Evolutionary conservation across 1,140 invertebrate species (phyloP).

Genomic region (Potamilus streckersoni): DNA sequence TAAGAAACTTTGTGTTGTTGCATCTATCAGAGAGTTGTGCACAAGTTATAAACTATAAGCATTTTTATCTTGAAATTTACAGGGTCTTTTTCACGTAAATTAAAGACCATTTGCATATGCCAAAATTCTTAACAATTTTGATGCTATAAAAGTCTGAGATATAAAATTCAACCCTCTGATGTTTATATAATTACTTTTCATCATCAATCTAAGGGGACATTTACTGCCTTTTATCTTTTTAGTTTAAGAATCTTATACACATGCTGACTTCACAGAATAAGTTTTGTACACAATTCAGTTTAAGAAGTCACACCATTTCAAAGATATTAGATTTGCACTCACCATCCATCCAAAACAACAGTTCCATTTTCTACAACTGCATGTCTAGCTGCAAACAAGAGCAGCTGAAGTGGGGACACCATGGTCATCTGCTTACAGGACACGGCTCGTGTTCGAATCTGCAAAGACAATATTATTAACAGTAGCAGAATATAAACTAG

Average conservation of each 20-base stretch:
- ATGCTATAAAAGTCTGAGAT: no score
- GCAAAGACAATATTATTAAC: constrained; percentile 20
- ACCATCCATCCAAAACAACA: constrained; percentile 63
- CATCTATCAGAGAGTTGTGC: no score
- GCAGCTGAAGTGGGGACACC: constrained; percentile 92
- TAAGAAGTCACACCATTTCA: not conserved
- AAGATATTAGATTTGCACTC: constrained; percentile 10
- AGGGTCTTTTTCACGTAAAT: no score
- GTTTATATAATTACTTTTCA: not conserved
- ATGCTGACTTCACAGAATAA: not conserved
- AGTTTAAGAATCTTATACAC: not conserved
- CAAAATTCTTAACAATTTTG: no score
- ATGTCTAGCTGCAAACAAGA: constrained; percentile 82
- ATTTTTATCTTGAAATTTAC: no score
- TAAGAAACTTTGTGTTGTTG: no score
- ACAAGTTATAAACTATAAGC: no score
- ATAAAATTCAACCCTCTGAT: not conserved
- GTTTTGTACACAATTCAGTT: not conserved
- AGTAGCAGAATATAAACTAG: no score
- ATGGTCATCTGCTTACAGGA: constrained; percentile 98
- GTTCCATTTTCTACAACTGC: constrained; percentile 36
- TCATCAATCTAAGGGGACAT: not conserved
- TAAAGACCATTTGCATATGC: no score
- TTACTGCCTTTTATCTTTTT: not conserved
- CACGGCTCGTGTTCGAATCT: constrained; percentile 94